These are phyloP conservation scores for Chauna torquata DNA, from an alignment of 2,113 vertebrate genomes.

Conservation along the genomic window DNA sequence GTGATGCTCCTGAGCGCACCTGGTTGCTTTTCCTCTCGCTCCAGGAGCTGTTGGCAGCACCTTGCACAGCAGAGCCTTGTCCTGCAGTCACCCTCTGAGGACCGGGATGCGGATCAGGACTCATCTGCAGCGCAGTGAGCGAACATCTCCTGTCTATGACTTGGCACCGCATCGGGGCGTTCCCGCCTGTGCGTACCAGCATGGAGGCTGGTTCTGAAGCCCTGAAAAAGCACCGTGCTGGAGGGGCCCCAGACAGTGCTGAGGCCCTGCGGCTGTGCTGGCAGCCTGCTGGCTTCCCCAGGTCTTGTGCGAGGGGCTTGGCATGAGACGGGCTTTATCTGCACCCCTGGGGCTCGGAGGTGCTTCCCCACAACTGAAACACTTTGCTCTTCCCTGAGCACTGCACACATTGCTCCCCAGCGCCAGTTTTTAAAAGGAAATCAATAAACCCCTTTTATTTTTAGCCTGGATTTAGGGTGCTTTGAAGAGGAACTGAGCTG, in stretches of 20 bases:
- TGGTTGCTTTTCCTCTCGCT: too few relatives aligned
- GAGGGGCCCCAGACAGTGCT: not conserved
- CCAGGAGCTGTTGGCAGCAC: too few relatives aligned
- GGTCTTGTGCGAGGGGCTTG: not conserved
- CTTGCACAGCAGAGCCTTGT: not conserved
- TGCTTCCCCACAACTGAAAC: not conserved
- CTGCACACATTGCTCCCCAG: not conserved
- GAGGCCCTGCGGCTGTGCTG: not conserved
- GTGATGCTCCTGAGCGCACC: too few relatives aligned
- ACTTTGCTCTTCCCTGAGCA: not conserved
- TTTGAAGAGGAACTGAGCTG: not conserved
- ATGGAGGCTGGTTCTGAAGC: fast-evolving
- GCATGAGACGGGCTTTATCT: not conserved
- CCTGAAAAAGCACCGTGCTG: fast-evolving
- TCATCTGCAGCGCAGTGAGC: fast-evolving
- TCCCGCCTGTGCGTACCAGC: fast-evolving
- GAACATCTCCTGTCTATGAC: not conserved
- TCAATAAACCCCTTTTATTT: slow-evolving; percentile 41
- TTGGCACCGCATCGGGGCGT: not conserved
- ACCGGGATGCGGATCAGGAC: not conserved
- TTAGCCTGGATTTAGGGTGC: slow-evolving; percentile 20
- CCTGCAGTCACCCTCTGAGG: not conserved
- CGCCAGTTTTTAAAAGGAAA: slow-evolving; percentile 5
- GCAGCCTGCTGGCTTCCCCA: not conserved
- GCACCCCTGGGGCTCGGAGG: not conserved